Evolutionary conservation across 2,113 vertebrate genomes (phyloP).

Genomic region (Channa argus): DNA sequence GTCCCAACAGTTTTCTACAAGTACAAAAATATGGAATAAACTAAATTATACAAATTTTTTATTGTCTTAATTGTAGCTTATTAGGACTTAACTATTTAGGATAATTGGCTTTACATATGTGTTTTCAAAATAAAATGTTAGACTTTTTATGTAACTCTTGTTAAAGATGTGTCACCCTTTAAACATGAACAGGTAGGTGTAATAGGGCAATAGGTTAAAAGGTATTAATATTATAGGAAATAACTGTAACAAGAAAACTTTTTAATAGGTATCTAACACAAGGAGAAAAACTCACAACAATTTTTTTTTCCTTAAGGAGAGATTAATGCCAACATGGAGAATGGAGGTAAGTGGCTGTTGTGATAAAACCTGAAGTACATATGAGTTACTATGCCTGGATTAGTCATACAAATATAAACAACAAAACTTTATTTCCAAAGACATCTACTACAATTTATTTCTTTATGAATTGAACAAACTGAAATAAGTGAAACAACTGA

Average conservation of each 20-base stretch:
- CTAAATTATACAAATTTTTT: neutral
- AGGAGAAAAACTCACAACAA: too few relatives aligned
- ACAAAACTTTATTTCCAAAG: neutral
- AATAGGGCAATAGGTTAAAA: neutral
- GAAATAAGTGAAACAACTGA: neutral
- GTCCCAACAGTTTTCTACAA: neutral
- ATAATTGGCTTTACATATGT: too few relatives aligned
- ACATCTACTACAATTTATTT: too few relatives aligned
- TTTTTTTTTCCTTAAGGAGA: neutral
- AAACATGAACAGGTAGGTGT: neutral
- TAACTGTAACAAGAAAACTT: neutral
- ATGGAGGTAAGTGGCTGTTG: slow-evolving; percentile 20
- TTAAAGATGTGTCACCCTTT: neutral
- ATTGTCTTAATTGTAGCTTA: too few relatives aligned
- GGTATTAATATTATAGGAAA: slow-evolving; percentile 1
- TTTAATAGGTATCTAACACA: neutral
- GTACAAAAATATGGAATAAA: neutral
- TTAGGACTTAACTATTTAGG: too few relatives aligned
- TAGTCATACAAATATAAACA: slow-evolving; percentile 1
- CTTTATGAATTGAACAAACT: neutral
- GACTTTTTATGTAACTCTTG: too few relatives aligned
- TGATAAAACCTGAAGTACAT: neutral
- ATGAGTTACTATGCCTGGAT: neutral
- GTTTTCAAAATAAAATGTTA: too few relatives aligned
- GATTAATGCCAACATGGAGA: neutral